Conservation (phyloP, 2,797 vertebrate species). For the Myotis myotis region DNA sequence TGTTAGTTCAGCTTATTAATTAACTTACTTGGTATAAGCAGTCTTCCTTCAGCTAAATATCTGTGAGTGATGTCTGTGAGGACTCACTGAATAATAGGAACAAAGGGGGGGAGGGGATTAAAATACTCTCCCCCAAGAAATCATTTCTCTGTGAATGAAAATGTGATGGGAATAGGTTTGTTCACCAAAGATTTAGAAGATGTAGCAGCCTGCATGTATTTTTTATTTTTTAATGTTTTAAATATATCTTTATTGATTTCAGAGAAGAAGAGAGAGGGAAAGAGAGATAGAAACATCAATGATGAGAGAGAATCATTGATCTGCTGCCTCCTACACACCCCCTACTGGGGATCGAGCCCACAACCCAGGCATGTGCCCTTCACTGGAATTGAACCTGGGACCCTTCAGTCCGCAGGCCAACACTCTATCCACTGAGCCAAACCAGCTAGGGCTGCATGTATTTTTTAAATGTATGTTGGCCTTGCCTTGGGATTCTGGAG, state of each 20-base stretch:
- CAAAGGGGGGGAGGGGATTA: neutral
- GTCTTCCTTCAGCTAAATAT: slow-evolving; percentile 49
- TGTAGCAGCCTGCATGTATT: neutral
- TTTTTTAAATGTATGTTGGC: neutral
- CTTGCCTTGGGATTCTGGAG: neutral
- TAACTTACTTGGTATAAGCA: slow-evolving; percentile 55
- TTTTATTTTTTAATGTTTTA: neutral
- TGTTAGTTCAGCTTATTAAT: slow-evolving; percentile 73
- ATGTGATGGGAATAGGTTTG: neutral
- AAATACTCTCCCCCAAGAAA: neutral
- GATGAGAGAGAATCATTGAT: no score
- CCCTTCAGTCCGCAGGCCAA: no score
- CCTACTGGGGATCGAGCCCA: no score
- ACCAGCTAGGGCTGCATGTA: neutral
- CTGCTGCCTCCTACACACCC: no score
- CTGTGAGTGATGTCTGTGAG: slow-evolving; percentile 12
- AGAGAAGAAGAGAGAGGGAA: no score
- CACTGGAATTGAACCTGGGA: no score
- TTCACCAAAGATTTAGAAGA: neutral
- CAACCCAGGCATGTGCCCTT: no score
- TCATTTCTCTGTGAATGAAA: slow-evolving; percentile 39
- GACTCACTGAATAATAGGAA: slow-evolving; percentile 33
- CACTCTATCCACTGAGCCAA: no score
- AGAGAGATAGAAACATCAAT: no score
- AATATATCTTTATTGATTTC: no score